Base-by-base conservation (phyloP, 2,113 vertebrate genomes). In the Muscicapa adusta region DNA sequence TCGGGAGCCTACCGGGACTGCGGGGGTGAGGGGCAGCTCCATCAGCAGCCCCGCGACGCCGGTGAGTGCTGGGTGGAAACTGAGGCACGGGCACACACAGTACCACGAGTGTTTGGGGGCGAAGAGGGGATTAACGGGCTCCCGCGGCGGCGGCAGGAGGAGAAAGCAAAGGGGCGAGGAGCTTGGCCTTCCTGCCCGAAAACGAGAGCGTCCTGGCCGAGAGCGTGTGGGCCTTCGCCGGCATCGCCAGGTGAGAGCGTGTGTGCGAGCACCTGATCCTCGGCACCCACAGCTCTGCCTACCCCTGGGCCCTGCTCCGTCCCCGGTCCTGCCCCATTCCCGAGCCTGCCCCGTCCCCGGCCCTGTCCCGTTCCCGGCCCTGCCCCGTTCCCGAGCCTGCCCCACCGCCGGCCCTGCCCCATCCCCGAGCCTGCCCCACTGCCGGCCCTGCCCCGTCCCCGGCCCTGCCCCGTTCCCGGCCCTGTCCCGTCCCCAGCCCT, bases 1-100 rank as follows among this genome's bases (percentile, higher is more conserved):
- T 99, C 99, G 0, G 99, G 99, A 28, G 99, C 99, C 3, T 99
- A 99, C 91, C 98, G 99, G 19, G 98, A 98, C 91, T 99, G 99
- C 51, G 99, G 98, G 13, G 98, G 91, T 6, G 98, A 98, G 17
- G 97, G 98, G 0, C 98, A 98, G 94, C 98, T 97, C 81, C 99
- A 99, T 96, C 98, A 97, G 38, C 95, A 53, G 0, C 93, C 98
- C 15, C 98, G 98, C 24, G 98, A 99, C n/a, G 17, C 93, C 10
- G 95, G 98, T 98, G 96, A 98, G 98, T 96, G 88, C 33, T 10
- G 0, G 20, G 15, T 83, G 60, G 36, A 57, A 25, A 29, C 60
- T 38, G 73, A 63, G 77, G 50, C 51, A 22, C 3, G 3, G 79
- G 20, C 26, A 14, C 5, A 7, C 16, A 1, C 12, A 1, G 8